These are phyloP conservation scores for Drosophila silvestris DNA, from an alignment of 2,888 invertebrate genomes.

Conservation along the genomic window DNA sequence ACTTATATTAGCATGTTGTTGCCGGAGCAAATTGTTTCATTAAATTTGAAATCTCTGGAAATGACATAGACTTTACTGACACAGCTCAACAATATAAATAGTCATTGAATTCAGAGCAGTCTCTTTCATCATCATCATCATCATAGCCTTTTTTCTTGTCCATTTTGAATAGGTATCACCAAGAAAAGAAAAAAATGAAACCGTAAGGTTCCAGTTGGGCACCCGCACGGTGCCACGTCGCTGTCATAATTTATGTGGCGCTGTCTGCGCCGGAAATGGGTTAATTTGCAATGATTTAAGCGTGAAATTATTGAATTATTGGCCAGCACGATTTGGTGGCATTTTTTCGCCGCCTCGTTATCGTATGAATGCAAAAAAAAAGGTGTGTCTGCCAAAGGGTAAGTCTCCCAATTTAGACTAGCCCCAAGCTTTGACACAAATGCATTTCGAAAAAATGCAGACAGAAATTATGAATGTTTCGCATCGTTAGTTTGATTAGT, in stretches of 20 bases:
- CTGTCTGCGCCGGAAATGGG: slow-evolving; percentile 82
- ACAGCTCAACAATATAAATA: neutral
- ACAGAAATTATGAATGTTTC: slow-evolving; percentile 25
- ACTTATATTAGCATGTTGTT: neutral
- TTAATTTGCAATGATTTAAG: slow-evolving; percentile 83
- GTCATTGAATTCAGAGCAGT: neutral
- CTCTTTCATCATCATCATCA: neutral
- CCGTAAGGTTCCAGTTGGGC: slow-evolving; percentile 24
- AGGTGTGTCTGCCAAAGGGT: slow-evolving; percentile 50
- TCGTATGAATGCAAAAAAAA: slow-evolving; percentile 6
- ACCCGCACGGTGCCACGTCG: slow-evolving; percentile 49
- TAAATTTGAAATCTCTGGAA: neutral
- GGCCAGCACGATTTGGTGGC: slow-evolving; percentile 65
- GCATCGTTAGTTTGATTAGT: slow-evolving; percentile 12
- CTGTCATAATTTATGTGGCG: slow-evolving; percentile 79
- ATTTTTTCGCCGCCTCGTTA: slow-evolving; percentile 58
- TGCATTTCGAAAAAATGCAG: slow-evolving; percentile 71
- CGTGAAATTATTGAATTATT: slow-evolving; percentile 83
- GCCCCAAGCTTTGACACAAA: slow-evolving; percentile 8
- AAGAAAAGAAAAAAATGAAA: neutral
- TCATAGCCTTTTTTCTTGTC: neutral
- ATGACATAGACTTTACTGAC: neutral
- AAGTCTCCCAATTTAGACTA: slow-evolving; percentile 25
- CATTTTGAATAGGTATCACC: neutral
- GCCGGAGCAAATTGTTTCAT: neutral